Conservation (phyloP, 37 sponge, comb jelly and placozoan genomes). For the Theonella swinhoei region DNA sequence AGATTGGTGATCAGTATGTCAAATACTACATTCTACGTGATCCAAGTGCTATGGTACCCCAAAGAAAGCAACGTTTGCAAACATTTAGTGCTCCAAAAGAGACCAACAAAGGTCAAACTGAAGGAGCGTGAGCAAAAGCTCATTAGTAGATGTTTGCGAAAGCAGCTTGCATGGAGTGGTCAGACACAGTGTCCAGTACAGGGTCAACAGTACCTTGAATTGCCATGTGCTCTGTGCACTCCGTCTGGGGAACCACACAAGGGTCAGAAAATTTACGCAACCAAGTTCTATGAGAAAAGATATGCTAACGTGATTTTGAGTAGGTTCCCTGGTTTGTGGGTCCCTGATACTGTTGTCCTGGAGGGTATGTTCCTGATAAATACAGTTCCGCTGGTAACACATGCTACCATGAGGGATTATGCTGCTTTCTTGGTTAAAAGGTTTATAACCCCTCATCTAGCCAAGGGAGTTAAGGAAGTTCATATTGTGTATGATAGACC, state of each 20-base stretch:
- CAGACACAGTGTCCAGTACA: conserved; percentile 3
- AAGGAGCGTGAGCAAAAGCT: too few species aligned
- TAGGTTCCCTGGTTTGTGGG: too few species aligned
- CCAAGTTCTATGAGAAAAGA: not conserved
- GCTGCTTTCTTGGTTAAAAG: too few species aligned
- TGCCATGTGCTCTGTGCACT: not conserved
- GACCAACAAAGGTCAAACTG: not conserved
- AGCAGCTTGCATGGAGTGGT: conserved; percentile 1
- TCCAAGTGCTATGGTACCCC: not conserved
- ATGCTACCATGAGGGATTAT: too few species aligned
- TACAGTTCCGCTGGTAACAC: too few species aligned
- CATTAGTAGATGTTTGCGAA: too few species aligned
- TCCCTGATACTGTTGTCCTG: too few species aligned
- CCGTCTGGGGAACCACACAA: not conserved
- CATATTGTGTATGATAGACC: too few species aligned
- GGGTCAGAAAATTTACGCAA: not conserved
- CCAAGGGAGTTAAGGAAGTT: too few species aligned
- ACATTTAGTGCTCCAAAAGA: not conserved
- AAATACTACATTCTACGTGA: conserved; percentile 10
- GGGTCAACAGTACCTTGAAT: not conserved
- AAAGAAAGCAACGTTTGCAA: not conserved
- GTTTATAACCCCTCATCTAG: too few species aligned
- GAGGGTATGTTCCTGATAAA: too few species aligned
- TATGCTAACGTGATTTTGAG: too few species aligned
- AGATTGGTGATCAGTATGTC: not conserved